Evolutionary conservation across 2,888 invertebrate species (phyloP).

Genomic region (Iphiclides podalirius): DNA sequence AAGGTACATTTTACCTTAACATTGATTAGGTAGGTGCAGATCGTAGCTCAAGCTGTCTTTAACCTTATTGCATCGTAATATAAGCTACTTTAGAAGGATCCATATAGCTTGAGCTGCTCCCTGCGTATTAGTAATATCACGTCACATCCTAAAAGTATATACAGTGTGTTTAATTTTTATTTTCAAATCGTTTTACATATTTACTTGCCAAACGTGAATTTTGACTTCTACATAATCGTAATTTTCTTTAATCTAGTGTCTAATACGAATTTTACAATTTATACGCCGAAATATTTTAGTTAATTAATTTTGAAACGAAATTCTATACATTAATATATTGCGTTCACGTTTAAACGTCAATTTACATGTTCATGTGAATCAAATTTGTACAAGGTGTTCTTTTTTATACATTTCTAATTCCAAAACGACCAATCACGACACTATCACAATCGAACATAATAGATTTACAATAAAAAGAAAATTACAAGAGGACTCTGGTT

Average conservation of each 20-base stretch:
- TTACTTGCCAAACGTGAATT: constrained; percentile 72
- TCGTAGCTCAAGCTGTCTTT: constrained; percentile 11
- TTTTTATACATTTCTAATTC: constrained; percentile 16
- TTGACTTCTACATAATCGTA: constrained; percentile 67
- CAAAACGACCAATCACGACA: constrained; percentile 37
- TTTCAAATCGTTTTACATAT: constrained; percentile 49
- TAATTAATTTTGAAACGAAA: constrained; percentile 54
- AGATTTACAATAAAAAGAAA: constrained; percentile 31
- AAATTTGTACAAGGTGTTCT: constrained; percentile 28
- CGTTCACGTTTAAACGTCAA: constrained; percentile 32
- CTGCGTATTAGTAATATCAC: constrained; percentile 53
- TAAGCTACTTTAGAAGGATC: constrained; percentile 14
- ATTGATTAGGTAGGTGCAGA: constrained; percentile 17
- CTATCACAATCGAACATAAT: constrained; percentile 28
- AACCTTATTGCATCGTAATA: constrained; percentile 5
- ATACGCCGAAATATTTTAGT: constrained; percentile 61
- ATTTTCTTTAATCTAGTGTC: constrained; percentile 51
- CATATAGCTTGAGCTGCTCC: constrained; percentile 17
- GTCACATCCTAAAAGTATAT: constrained; percentile 71
- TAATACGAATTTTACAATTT: constrained; percentile 69
- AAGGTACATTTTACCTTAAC: constrained; percentile 18
- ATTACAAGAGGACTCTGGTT: constrained; percentile 36
- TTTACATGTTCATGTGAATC: constrained; percentile 40
- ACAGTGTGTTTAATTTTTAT: constrained; percentile 45
- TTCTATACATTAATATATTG: constrained; percentile 39